Percentiles rank a stretch among this genome's conserved stretches.
phyloP scores from a whole-genome alignment of 2,888 invertebrate genomes.

The Epistrophe eligans region DNA sequence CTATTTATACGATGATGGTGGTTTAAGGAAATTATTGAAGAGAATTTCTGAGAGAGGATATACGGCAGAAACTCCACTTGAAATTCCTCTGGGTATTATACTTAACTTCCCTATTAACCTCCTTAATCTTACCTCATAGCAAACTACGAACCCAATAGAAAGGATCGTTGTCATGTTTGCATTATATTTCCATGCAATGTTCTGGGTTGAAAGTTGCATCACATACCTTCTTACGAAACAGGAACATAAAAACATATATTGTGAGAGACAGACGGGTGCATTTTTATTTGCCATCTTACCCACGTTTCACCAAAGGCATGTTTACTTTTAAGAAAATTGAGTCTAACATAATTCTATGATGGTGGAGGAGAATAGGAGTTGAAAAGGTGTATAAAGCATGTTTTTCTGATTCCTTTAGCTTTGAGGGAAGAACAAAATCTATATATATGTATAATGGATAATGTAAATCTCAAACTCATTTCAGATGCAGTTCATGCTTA shows the following conservation, averaged over 20 bases:
- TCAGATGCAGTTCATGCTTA: conserved; percentile 32
- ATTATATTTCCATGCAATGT: conserved; percentile 38
- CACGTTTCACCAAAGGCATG: conserved; percentile 3
- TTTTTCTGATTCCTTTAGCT: conserved; percentile 2
- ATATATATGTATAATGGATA: background rate
- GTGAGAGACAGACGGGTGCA: background rate
- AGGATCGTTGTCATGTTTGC: conserved; percentile 23
- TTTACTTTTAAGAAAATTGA: conserved; percentile 30
- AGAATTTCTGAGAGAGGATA: too few species aligned
- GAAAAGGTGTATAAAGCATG: background rate
- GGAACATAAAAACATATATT: background rate
- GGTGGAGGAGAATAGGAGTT: background rate
- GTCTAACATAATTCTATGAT: conserved; percentile 26
- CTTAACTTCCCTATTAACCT: conserved; percentile 4
- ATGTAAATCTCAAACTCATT: conserved; percentile 21
- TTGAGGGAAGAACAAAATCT: background rate
- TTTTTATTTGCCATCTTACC: background rate
- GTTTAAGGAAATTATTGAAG: too few species aligned
- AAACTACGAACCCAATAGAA: conserved; percentile 13
- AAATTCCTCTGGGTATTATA: conserved; percentile 36
- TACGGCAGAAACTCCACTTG: background rate
- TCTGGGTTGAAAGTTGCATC: conserved; percentile 22
- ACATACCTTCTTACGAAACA: background rate
- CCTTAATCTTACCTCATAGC: background rate
- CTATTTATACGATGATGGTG: too few species aligned